These are phyloP conservation scores for Synergus gifuensis DNA, from an alignment of 2,888 invertebrate species.

Conservation along the genomic window DNA sequence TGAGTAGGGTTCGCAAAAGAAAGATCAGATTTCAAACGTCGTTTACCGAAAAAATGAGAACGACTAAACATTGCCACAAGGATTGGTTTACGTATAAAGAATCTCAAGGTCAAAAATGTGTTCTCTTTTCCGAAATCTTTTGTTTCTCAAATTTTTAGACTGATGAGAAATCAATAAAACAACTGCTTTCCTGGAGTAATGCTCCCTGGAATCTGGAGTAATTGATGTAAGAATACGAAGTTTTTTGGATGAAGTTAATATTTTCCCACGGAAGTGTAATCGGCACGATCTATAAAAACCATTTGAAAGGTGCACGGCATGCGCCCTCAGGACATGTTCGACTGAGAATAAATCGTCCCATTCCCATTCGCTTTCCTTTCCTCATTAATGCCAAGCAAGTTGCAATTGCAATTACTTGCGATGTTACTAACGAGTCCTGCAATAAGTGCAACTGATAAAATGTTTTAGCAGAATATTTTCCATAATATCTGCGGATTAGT, in stretches of 20 bases:
- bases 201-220: not conserved
- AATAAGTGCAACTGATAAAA: conserved; percentile 44
- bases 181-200: not conserved
- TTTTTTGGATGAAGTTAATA: conserved; percentile 34
- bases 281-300: conserved; percentile 25
- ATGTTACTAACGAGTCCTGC: conserved; percentile 52
- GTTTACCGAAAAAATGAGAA: conserved; percentile 35
- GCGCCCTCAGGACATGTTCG: conserved; percentile 24
- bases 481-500: conserved; percentile 50
- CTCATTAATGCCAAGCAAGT: conserved; percentile 59
- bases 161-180: conserved; percentile 5
- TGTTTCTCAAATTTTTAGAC: conserved; percentile 4
- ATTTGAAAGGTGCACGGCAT: conserved; percentile 33
- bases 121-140: not conserved
- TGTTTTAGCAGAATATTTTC: conserved; percentile 34
- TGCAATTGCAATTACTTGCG: conserved; percentile 41
- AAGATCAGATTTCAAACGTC: conserved; percentile 35
- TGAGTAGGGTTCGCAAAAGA: conserved; percentile 39
- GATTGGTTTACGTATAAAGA: conserved; percentile 15
- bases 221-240: not conserved
- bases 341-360: conserved; percentile 53
- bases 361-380: conserved; percentile 57
- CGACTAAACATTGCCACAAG: conserved; percentile 20
- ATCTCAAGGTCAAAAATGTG: conserved; percentile 10
- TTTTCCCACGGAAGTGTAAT: conserved; percentile 30